These are phyloP conservation scores for Caenorhabditis japonica DNA, from an alignment of 2,888 invertebrate genomes.

Conservation along the genomic window DNA sequence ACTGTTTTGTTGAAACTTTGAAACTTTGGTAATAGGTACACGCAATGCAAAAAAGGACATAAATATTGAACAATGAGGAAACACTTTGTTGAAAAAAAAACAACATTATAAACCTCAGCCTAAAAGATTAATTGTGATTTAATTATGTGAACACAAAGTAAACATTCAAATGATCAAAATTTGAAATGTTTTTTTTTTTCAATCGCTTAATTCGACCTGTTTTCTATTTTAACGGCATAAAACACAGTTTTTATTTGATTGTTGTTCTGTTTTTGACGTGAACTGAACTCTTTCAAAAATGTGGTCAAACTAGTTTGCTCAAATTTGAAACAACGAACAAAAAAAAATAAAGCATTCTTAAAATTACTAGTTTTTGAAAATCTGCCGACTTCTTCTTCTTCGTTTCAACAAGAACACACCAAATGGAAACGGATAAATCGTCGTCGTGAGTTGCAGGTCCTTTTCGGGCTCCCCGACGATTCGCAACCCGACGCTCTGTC, in stretches of 20 bases:
- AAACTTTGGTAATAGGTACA: no score
- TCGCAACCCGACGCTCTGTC: no score
- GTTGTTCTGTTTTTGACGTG: background rate
- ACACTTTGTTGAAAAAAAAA: slow-evolving; percentile 6
- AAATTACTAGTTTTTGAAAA: slow-evolving; percentile 14
- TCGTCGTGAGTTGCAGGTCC: slow-evolving; percentile 23
- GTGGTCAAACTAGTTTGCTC: no score
- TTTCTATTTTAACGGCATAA: background rate
- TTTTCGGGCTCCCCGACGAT: no score
- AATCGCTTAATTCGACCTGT: slow-evolving; percentile 1
- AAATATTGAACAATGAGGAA: no score
- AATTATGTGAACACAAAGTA: slow-evolving; percentile 14
- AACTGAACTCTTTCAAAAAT: slow-evolving; percentile 1
- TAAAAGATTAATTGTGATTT: slow-evolving; percentile 15
- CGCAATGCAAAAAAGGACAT: no score
- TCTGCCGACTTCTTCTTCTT: no score
- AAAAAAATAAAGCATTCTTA: slow-evolving; percentile 13
- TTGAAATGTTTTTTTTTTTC: background rate
- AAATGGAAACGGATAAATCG: slow-evolving; percentile 32
- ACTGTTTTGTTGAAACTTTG: no score
- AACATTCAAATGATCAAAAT: background rate
- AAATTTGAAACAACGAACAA: slow-evolving; percentile 11
- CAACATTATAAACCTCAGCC: background rate
- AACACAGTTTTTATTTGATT: no score
- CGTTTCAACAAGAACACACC: background rate